Conservation (phyloP, 2,113 vertebrate species). For the Bufo gargarizans region DNA sequence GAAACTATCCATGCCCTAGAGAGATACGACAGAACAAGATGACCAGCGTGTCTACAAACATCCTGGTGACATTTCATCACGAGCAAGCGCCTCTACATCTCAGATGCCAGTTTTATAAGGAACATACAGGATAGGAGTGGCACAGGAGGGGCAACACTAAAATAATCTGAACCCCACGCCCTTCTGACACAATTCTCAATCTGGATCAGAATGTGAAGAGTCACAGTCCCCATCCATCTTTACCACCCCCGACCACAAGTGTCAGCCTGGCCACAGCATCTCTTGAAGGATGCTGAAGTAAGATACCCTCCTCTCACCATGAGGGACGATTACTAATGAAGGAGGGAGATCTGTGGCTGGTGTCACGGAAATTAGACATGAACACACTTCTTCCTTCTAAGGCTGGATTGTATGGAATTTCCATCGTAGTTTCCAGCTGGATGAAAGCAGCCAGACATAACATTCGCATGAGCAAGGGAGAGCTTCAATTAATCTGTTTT, state of each 20-base stretch:
- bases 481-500: constrained; percentile 58
- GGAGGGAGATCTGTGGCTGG: not conserved
- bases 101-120: not conserved
- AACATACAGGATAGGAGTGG: constrained; percentile 51
- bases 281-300: constrained; percentile 32
- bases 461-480: constrained; percentile 55
- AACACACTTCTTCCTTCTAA: constrained; percentile 53
- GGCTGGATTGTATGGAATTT: constrained; percentile 55
- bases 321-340: not conserved
- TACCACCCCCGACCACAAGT: not conserved
- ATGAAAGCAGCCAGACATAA: constrained; percentile 59
- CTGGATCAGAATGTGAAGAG: not conserved
- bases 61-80: not conserved
- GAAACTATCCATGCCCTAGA: not conserved
- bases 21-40: not conserved
- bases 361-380: constrained; percentile 41
- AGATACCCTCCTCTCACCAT: not conserved
- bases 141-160: constrained; percentile 55
- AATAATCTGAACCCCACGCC: constrained; percentile 16
- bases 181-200: constrained; percentile 23
- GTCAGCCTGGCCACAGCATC: constrained; percentile 22
- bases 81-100: not conserved
- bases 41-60: not conserved
- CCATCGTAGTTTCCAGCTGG: constrained; percentile 57
- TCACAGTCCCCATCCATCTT: not conserved